These are phyloP conservation scores for Saccopteryx bilineata DNA, from an alignment of 2,113 vertebrate species.

Conservation along the genomic window DNA sequence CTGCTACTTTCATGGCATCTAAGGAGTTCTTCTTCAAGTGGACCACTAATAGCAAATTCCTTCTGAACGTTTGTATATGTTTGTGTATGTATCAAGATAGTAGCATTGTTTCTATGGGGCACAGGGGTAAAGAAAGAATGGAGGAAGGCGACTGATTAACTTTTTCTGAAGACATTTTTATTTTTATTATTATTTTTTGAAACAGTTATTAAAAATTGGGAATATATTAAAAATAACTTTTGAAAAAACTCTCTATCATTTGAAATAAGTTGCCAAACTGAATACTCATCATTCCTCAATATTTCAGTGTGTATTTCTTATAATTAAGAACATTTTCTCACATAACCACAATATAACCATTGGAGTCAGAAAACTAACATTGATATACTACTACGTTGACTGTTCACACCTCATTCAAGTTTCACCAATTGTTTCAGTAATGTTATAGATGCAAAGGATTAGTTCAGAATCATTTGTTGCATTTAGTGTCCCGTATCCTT, in stretches of 20 bases:
- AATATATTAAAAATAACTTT: not conserved
- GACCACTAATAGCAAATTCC: not conserved
- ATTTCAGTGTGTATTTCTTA: not conserved
- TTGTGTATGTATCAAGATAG: not conserved
- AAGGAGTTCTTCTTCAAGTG: not conserved
- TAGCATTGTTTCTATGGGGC: not conserved
- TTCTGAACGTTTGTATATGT: not conserved
- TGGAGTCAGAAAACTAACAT: not conserved
- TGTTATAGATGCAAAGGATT: not conserved
- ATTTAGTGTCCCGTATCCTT: not conserved
- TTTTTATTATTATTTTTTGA: not conserved
- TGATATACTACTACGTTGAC: not conserved
- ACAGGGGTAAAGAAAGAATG: not conserved
- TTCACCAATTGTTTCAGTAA: not conserved
- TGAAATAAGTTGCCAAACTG: conserved; percentile 22
- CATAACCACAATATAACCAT: not conserved
- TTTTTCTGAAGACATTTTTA: not conserved
- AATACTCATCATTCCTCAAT: not conserved
- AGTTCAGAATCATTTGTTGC: not conserved
- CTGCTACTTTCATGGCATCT: not conserved
- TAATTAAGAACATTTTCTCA: not conserved
- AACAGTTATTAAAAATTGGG: not conserved
- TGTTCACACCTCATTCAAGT: not conserved
- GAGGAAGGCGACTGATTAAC: not conserved
- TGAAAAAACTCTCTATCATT: not conserved